A percentile compares a stretch with the other conserved stretches of the same genome.
Conservation (phyloP, 2,888 invertebrate genomes). For the Dynastes maya region DNA sequence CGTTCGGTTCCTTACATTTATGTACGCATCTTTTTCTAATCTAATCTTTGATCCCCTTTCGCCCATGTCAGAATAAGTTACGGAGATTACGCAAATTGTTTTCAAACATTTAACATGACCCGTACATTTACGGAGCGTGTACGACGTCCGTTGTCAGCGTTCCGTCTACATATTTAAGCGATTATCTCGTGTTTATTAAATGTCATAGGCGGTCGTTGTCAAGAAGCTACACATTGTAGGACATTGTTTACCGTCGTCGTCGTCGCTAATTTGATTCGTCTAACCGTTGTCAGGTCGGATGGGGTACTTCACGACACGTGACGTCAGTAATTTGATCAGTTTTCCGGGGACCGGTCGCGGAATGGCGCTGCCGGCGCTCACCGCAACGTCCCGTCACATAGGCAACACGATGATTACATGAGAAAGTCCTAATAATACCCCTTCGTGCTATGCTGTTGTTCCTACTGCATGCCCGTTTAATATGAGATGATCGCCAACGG, state of each 20-base stretch:
- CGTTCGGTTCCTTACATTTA: conserved; percentile 3
- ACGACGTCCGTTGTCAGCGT: conserved; percentile 45
- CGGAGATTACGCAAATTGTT: conserved; percentile 44
- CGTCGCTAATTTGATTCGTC: conserved; percentile 66
- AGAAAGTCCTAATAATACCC: conserved; percentile 60
- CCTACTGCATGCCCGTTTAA: conserved; percentile 32
- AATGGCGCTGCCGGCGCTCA: conserved; percentile 59
- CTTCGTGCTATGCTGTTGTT: conserved; percentile 24
- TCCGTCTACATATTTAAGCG: conserved; percentile 49
- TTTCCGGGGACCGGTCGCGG: conserved; percentile 59
- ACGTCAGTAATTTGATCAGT: conserved; percentile 66
- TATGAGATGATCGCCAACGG: conserved; percentile 32
- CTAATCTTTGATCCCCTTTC: conserved; percentile 31
- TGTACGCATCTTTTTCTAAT: conserved; percentile 26
- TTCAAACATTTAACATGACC: conserved; percentile 46
- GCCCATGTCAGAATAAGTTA: conserved; percentile 44
- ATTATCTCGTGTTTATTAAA: conserved; percentile 54
- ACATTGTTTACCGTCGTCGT: conserved; percentile 54
- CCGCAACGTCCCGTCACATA: conserved; percentile 63
- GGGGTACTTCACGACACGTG: conserved; percentile 67
- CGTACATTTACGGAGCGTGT: conserved; percentile 42
- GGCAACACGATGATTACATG: conserved; percentile 61
- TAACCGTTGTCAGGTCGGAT: conserved; percentile 66
- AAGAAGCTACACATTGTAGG: conserved; percentile 52
- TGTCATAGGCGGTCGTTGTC: conserved; percentile 53